These are phyloP conservation scores for Xenus cinereus DNA, from an alignment of 2,113 vertebrate genomes.

Conservation along the genomic window DNA sequence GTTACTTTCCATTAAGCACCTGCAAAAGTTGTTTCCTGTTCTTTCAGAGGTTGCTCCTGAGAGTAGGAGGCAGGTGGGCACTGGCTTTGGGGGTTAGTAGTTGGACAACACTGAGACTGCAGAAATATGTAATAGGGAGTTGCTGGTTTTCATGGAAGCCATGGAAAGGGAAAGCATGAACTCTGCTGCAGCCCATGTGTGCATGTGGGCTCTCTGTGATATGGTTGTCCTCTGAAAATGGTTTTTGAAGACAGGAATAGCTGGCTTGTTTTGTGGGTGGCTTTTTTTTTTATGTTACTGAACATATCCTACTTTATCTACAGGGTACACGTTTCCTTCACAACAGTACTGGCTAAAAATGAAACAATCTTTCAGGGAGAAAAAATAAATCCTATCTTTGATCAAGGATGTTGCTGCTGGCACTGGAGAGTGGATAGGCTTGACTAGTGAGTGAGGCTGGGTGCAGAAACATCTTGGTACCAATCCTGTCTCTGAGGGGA, in stretches of 20 bases:
- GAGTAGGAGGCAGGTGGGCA: fast-evolving
- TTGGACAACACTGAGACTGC: not conserved
- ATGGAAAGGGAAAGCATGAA: not conserved
- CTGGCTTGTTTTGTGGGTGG: not conserved
- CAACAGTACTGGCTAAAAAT: not conserved
- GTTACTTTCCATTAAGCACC: not conserved
- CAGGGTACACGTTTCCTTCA: not conserved
- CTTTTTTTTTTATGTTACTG: not conserved
- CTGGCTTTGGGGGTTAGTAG: not conserved
- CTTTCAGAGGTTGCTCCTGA: not conserved
- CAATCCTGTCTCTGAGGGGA: not conserved
- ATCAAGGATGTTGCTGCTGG: not conserved
- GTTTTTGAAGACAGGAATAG: not conserved
- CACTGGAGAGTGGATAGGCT: not conserved
- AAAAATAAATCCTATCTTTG: fast-evolving
- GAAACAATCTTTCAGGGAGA: fast-evolving
- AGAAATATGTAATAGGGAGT: fast-evolving
- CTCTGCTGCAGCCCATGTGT: not conserved
- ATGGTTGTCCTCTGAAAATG: not conserved
- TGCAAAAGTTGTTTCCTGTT: not conserved
- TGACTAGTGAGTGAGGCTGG: not conserved
- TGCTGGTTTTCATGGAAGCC: not conserved
- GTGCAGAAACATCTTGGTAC: not conserved
- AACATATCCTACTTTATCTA: not conserved
- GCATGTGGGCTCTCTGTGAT: too few relatives aligned